Evolutionary conservation across 2,888 invertebrate species (phyloP).

Genomic region (Leuctra nigra): DNA sequence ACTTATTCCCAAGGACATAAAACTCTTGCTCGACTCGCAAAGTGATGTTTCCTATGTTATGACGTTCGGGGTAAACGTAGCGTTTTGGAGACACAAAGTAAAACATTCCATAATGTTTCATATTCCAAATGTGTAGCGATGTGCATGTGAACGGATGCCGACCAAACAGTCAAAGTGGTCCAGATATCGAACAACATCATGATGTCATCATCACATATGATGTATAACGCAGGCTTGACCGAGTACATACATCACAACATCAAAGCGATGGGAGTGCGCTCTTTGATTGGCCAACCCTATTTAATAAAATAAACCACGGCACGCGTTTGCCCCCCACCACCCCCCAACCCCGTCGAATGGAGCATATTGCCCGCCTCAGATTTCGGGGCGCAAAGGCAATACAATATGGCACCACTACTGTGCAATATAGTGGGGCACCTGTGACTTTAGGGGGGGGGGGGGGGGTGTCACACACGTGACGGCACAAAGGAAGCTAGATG

Average conservation of each 20-base stretch:
- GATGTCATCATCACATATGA: no score
- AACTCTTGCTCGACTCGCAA: no score
- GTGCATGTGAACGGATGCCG: no score
- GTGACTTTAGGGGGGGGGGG: not conserved
- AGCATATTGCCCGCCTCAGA: constrained; percentile 12
- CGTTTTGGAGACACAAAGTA: no score
- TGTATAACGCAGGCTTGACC: constrained; percentile 8
- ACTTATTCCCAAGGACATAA: no score
- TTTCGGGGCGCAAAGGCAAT: not conserved
- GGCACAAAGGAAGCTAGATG: constrained; percentile 3
- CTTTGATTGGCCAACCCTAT: constrained; percentile 18
- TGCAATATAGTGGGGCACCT: not conserved
- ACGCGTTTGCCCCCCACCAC: constrained; percentile 32
- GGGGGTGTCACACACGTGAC: constrained; percentile 5
- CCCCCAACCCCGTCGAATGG: constrained; percentile 1
- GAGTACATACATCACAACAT: constrained; percentile 23
- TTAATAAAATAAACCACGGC: constrained; percentile 39
- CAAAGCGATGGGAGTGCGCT: constrained; percentile 22
- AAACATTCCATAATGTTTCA: no score
- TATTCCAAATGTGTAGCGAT: no score
- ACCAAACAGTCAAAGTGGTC: no score
- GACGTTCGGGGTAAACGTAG: no score
- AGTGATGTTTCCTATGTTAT: no score
- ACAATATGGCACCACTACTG: constrained; percentile 7
- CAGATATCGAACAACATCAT: no score